Conservation (phyloP, 2,113 vertebrate genomes). For the Daubentonia madagascariensis region DNA sequence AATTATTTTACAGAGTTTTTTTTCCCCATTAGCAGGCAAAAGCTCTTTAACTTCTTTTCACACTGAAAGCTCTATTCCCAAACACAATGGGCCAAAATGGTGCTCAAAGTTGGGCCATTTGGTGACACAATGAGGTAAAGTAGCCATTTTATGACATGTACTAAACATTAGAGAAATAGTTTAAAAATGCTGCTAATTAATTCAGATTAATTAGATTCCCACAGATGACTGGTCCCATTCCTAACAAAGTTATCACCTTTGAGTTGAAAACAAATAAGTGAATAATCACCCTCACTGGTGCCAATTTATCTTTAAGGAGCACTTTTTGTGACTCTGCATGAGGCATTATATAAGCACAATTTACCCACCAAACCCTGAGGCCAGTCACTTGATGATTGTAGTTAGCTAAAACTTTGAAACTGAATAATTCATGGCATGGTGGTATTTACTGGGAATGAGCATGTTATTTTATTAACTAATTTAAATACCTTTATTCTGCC, state of each 20-base stretch:
- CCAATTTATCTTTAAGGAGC: background rate
- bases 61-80: background rate
- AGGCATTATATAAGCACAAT: background rate
- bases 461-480: constrained; percentile 17
- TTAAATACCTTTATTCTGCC: background rate
- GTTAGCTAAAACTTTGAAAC: background rate
- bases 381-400: background rate
- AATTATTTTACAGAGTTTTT: too few species aligned
- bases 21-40: background rate
- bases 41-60: background rate
- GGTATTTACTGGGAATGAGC: background rate
- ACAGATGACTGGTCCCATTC: background rate
- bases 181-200: background rate
- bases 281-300: background rate
- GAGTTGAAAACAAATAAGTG: background rate
- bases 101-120: background rate
- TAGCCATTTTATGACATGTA: background rate
- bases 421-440: background rate
- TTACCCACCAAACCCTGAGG: background rate
- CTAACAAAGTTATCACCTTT: background rate
- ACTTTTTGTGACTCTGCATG: background rate
- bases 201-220: background rate
- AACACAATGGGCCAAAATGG: background rate
- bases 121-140: background rate
- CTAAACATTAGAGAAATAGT: background rate